Base-by-base conservation (phyloP, 2,797 vertebrate genomes). In the Peromyscus eremicus region DNA sequence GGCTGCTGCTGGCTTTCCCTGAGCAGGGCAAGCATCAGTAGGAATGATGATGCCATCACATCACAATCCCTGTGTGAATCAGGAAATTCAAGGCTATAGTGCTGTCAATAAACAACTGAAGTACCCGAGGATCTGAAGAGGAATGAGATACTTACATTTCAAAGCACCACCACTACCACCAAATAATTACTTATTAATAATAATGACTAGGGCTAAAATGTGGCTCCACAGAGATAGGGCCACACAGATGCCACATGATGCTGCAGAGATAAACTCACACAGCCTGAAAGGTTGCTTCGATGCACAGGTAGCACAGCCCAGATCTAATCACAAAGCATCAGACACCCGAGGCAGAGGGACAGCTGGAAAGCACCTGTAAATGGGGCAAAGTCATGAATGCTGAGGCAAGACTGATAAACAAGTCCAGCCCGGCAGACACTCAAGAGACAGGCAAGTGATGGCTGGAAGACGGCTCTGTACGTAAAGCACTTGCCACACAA, bases 181-280 rank as follows among this genome's bases (percentile, higher is more conserved):
- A 92, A 83, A 40, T 40, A 34, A 57, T 64, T 25, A 46, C 32
- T 37, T 21, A 84, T 40, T 73, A 40, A 73, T 73, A 73, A 40
- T 40, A n/a, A 68, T 13, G 29, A 43, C 43, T 77, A 71, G 91
- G 16, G 82, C 40, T 75, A 70, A 81, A 17, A 60, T 66, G 55
- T 16, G 10, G 10, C 17, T 68, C 68, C 21, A 27, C 17, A 43
- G 37, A 40, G 27, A 66, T 23, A 46, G 68, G 3, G 27, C 46
- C 75, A 46, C 71, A 40, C 34, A 79, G 57, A 93, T 43, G 21
- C 6, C 60, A 52, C 70, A 32, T 32, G 55, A 79, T 0, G 6
- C 14, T 52, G 25, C 73, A 37, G 2, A n/a, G 0, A 10, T 76
- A 71, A 68, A 62, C 13, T 2, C 40, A 0, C 8, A 4, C 2